Evolutionary conservation across 2,888 invertebrate genomes (phyloP).

Genomic region (Drosophila mettleri): DNA sequence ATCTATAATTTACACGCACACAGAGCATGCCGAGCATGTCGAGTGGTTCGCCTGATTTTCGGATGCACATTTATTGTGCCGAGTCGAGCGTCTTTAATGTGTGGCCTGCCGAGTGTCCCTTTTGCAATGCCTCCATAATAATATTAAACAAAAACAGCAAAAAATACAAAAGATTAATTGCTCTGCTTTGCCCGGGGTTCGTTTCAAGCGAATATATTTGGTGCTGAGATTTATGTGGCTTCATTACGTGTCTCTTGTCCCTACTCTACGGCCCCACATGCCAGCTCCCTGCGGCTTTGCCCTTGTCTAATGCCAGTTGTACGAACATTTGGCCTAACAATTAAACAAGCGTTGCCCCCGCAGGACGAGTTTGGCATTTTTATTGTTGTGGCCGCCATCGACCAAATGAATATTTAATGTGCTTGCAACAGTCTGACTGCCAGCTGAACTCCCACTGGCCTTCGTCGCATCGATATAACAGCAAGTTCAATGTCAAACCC

Average conservation of each 20-base stretch:
- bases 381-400: conserved; percentile 69
- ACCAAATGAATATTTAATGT: conserved; percentile 76
- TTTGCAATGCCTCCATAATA: conserved; percentile 4
- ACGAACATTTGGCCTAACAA: conserved; percentile 63
- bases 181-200: conserved; percentile 43
- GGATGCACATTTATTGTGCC: conserved; percentile 65
- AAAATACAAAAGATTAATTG: conserved; percentile 68
- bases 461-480: conserved; percentile 61
- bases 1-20: conserved; percentile 78
- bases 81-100: conserved; percentile 45
- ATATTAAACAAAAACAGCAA: conserved; percentile 14
- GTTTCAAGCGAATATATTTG: conserved; percentile 69
- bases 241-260: conserved; percentile 54
- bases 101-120: conserved; percentile 13
- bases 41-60: conserved; percentile 44
- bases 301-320: conserved; percentile 42
- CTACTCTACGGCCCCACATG: background rate
- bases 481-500: conserved; percentile 76
- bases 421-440: conserved; percentile 1
- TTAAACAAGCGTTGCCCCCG: conserved; percentile 61
- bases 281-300: conserved; percentile 1
- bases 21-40: conserved; percentile 1
- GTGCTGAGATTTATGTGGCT: conserved; percentile 77
- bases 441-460: conserved; percentile 37
- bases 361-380: conserved; percentile 57